phyloP scores from a whole-genome alignment of 2,888 invertebrate genomes.

The Dynastes tityus region DNA sequence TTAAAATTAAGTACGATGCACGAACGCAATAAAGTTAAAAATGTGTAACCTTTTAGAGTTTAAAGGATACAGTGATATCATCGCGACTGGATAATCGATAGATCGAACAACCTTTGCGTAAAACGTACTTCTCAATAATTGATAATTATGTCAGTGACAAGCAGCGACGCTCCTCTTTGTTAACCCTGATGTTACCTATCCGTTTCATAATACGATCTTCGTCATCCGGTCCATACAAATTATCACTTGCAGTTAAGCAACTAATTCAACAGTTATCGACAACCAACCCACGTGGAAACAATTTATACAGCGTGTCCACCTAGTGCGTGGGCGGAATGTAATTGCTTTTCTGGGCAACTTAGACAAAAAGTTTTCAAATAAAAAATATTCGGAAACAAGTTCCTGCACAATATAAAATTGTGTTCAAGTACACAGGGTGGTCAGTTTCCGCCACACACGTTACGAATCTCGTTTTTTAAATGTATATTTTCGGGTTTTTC shows the following conservation, averaged over 20 bases:
- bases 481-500: too few relatives aligned
- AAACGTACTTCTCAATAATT: conserved; percentile 20
- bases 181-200: conserved; percentile 18
- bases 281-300: not conserved
- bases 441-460: too few relatives aligned
- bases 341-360: too few relatives aligned
- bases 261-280: not conserved
- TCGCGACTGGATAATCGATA: not conserved
- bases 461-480: too few relatives aligned
- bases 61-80: conserved; percentile 16
- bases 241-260: not conserved
- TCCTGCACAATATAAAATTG: too few relatives aligned
- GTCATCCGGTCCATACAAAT: not conserved
- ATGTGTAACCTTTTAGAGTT: not conserved
- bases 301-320: too few relatives aligned
- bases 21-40: not conserved
- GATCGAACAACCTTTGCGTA: conserved; percentile 5
- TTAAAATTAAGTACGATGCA: not conserved
- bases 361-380: too few relatives aligned
- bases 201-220: not conserved
- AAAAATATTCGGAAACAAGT: too few relatives aligned
- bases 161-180: conserved; percentile 8
- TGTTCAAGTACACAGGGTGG: too few relatives aligned
- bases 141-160: conserved; percentile 5
- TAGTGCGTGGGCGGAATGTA: too few relatives aligned